These are phyloP conservation scores for Crepidodera aurea DNA, from an alignment of 2,888 invertebrate genomes.

Conservation along the genomic window DNA sequence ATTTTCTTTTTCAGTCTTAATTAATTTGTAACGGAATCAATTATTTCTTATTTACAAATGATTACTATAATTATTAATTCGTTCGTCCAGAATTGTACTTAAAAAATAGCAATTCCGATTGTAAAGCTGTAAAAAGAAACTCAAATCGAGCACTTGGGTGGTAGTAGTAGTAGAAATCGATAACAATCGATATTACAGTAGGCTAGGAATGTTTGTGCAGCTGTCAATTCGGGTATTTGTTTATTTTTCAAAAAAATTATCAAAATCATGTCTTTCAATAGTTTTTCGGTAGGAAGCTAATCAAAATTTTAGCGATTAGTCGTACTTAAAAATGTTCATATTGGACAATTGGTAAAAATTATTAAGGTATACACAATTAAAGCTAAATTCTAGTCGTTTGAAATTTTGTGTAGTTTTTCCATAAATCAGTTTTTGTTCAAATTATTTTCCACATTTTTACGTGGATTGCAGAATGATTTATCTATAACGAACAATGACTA, in stretches of 20 bases:
- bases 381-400: constrained; percentile 7
- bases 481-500: too few species aligned
- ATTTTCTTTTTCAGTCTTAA: too few species aligned
- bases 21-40: too few species aligned
- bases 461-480: too few species aligned
- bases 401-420: constrained; percentile 9
- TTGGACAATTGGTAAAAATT: background rate
- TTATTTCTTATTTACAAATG: background rate
- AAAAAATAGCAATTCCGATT: constrained; percentile 44
- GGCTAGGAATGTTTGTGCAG: constrained; percentile 55
- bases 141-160: constrained; percentile 53
- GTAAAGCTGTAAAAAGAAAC: constrained; percentile 49
- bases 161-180: constrained; percentile 44
- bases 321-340: background rate
- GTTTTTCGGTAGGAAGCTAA: constrained; percentile 1
- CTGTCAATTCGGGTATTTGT: constrained; percentile 44
- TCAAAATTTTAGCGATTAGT: constrained; percentile 15
- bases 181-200: constrained; percentile 51
- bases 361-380: background rate
- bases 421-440: too few species aligned
- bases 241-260: constrained; percentile 16
- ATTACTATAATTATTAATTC: constrained; percentile 36
- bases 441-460: too few species aligned
- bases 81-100: constrained; percentile 59
- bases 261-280: background rate